Conservation (phyloP, 2,888 invertebrate species). For the Ochropacha duplaris region DNA sequence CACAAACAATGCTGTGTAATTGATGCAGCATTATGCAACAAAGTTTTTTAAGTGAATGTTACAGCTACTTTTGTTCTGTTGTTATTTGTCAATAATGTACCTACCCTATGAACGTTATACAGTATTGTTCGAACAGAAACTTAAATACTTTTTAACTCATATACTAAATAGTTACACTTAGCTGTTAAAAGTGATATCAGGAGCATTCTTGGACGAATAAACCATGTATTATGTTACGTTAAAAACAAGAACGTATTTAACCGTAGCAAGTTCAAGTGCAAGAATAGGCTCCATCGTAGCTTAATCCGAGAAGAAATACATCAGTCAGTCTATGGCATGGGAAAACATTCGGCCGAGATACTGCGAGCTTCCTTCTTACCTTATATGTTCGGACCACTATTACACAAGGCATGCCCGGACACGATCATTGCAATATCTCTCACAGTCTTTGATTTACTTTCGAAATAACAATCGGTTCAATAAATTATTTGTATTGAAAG, state of each 20-base stretch:
- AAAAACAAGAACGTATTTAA: constrained; percentile 24
- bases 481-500: not conserved
- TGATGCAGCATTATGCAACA: constrained; percentile 53
- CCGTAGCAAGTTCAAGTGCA: constrained; percentile 66
- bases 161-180: no score
- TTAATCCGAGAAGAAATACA: constrained; percentile 63
- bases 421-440: constrained; percentile 30
- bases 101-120: not conserved
- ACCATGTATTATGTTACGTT: constrained; percentile 44
- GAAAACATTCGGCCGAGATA: constrained; percentile 59
- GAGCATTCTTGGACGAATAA: no score
- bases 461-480: constrained; percentile 19
- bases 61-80: constrained; percentile 28
- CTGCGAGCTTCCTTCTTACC: constrained; percentile 66
- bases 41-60: constrained; percentile 42
- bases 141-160: constrained; percentile 12
- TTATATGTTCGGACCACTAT: constrained; percentile 63
- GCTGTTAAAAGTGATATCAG: constrained; percentile 29
- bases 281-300: constrained; percentile 58
- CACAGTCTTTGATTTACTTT: constrained; percentile 24
- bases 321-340: constrained; percentile 69
- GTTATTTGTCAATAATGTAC: constrained; percentile 41
- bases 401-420: constrained; percentile 29
- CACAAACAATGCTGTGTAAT: constrained; percentile 65
- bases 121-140: constrained; percentile 3